Base-by-base conservation (phyloP, 2,797 vertebrate species). In the Pachyuromys duprasi region DNA sequence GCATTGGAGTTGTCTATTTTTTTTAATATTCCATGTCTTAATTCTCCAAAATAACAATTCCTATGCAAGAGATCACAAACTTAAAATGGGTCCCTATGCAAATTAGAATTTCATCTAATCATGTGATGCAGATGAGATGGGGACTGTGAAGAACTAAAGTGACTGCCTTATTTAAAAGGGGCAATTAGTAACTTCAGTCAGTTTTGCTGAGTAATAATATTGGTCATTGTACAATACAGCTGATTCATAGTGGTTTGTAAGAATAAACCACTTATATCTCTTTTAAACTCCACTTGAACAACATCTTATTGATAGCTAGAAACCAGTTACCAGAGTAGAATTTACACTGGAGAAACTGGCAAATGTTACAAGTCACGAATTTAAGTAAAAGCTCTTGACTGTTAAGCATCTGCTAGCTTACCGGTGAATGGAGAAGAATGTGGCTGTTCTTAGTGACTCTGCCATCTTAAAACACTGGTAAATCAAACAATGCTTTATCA, bases 391-490 rank as follows among this genome's bases (percentile, higher is more conserved):
- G 26, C 39, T 20, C 39, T 69, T 69, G 39, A 17, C 7, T 90
- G n/a, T 69, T 91, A 79, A 91, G 45, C 79, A 89, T 83, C 36
- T 93, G 57, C 15, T 31, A 93, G 36, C 15, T 74, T 18, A 82
- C 8, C 33, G 65, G 4, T n/a, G 36, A 82, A 76, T 42, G 57
- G 20, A 79, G 2, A 13, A 8, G 28, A 92, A 72, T 18, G 5
- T 31, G 36, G 2, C 2, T 75, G 5, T 79, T 22, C 42, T 18
- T 53, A 89, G 89, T 70, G 49, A 92, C 86, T n/a, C 72, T 3
- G 81, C 33, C 57, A 67, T 65, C 63, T 97, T 91, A 92, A 90
- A 93, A 62, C 81, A 26, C 55, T 86, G 31, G 18, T n/a, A 89
- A 87, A 91, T 82, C 39, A 94, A 86, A 86, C 53, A 82, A 74